Evolutionary conservation across 2,797 vertebrate genomes (phyloP).

Genomic region (Scomberomorus guttatus): DNA sequence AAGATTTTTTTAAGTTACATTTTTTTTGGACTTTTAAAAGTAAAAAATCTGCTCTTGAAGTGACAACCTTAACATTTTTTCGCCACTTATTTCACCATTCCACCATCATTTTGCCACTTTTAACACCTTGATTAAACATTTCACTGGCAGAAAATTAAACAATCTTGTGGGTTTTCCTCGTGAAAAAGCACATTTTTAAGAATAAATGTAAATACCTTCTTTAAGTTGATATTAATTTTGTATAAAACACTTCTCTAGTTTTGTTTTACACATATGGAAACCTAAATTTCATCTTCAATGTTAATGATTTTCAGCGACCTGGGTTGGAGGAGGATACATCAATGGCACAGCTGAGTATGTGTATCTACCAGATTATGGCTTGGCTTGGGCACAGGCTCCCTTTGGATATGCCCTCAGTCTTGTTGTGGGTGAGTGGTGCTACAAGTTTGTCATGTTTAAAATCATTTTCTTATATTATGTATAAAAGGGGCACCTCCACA

Average conservation of each 20-base stretch:
- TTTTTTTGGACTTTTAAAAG: neutral
- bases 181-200: neutral
- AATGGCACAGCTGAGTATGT: conserved; percentile 98
- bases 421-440: conserved; percentile 88
- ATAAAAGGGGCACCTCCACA: neutral
- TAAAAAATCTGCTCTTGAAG: neutral
- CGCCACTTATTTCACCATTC: neutral
- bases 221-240: neutral
- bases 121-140: neutral
- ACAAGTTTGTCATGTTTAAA: neutral
- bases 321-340: conserved; percentile 99
- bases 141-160: neutral
- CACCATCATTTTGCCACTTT: neutral
- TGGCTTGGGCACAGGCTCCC: conserved; percentile 98
- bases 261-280: neutral
- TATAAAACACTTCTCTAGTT: neutral
- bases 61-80: neutral
- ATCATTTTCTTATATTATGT: neutral
- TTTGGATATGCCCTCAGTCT: conserved; percentile 97
- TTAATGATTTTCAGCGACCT: conserved; percentile 90
- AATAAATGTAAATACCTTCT: too few relatives aligned
- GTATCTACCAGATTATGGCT: conserved; percentile 92
- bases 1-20: neutral
- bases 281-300: neutral
- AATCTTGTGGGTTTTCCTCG: neutral